Base-by-base conservation (phyloP, 2,888 invertebrate species). In the Pterostichus niger region DNA sequence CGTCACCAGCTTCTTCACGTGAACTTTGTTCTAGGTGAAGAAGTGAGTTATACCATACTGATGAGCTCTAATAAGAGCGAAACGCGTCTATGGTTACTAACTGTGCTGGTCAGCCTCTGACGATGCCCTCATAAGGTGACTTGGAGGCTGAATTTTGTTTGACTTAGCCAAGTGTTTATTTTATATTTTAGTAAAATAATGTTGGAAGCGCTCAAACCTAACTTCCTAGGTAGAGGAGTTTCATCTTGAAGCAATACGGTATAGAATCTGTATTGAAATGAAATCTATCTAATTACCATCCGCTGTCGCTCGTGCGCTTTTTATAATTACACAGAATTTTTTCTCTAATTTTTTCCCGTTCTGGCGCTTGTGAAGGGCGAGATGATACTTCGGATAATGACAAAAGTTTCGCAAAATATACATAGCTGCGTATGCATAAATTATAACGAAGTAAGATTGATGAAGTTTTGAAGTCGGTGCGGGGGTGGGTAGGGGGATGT, bases 391-490 rank as follows among this genome's bases (percentile, higher is more conserved):
- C 84, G 84, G 84, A 81, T 87, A 87, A 87, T 87, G 87, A 87
- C 85, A 86, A 87, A 87, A 87, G 84, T 87, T 87, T 85, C 82
- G 59, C 83, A 83, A 82, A 85, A 85, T 85, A 84, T 84, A 84
- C 84, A 76, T 82, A 84, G 85, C 84, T 84, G 85, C 84, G 84
- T 85, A 85, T 86, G 84, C 85, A 86, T 85, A 86, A 86, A 85
- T 85, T 84, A 85, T 85, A 85, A 85, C 64, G 83, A 84, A 85
- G 86, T 85, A 85, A 86, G 86, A 87, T 86, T 87, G 86, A 87
- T 87, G 87, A 86, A 85, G 85, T 83, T 83, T 77, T 83, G 77
- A 83, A 83, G 77, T 76, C 77, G 13, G 17, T 35, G 35, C 24
- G 46, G 71, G 71, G 17, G 46, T 15, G 52, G 35, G 40, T n/a